Evolutionary conservation across 2,113 vertebrate genomes (phyloP).

Genomic region (Coracopsis vasa): DNA sequence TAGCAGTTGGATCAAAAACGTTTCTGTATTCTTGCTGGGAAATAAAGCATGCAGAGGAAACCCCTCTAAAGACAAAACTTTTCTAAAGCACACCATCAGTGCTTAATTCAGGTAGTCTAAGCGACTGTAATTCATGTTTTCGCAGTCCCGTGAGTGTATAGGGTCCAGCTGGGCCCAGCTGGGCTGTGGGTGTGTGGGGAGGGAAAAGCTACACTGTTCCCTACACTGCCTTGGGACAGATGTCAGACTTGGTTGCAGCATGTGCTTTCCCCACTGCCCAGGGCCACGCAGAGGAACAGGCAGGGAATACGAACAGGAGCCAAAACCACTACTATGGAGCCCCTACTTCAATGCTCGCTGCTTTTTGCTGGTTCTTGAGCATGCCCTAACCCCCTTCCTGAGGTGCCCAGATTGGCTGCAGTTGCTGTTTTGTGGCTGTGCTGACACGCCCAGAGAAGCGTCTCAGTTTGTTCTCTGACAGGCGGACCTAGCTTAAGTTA

Average conservation of each 20-base stretch:
- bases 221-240: not conserved
- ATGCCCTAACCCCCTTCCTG: not conserved
- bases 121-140: conserved; percentile 2
- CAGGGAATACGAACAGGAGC: not conserved
- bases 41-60: not conserved
- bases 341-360: fast-evolving
- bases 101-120: conserved; percentile 55
- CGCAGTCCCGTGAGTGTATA: not conserved
- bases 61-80: not conserved
- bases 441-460: not conserved
- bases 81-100: not conserved
- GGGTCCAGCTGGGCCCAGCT: conserved; percentile 45
- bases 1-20: not conserved
- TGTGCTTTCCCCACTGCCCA: not conserved
- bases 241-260: not conserved
- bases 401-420: fast-evolving
- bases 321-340: not conserved
- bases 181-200: not conserved
- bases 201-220: not conserved
- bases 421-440: not conserved
- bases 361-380: fast-evolving
- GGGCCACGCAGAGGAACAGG: fast-evolving
- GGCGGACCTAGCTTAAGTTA: not conserved
- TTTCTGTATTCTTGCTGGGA: not conserved
- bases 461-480: not conserved